A percentile compares a stretch with the other conserved stretches of the same genome.
Conservation (phyloP, 2,113 vertebrate genomes). For the Pan troglodytes region NHGRI_mPanTro3-v2.1_pri NC_072401.2:63228501-63229000, state of each 20-base stretch:
- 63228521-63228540: background rate
- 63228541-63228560: background rate
- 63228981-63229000: no score
- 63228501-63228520: constrained; percentile 7
- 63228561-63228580: background rate
- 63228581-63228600: background rate
- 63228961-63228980: no score
- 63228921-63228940: no score
- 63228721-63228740: background rate
- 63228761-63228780: background rate
- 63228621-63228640: background rate
- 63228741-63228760: background rate
- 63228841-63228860: background rate
- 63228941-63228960: no score
- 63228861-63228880: no score
- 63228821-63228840: background rate
- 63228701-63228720: background rate
- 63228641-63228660: background rate
- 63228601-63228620: background rate
- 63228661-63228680: background rate
- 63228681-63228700: background rate
- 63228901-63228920: no score
- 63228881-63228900: no score
- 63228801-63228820: background rate
- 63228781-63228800: background rate